phyloP scores from a whole-genome alignment of 1,140 invertebrate genomes.

The Hypothenemus hampei region DNA sequence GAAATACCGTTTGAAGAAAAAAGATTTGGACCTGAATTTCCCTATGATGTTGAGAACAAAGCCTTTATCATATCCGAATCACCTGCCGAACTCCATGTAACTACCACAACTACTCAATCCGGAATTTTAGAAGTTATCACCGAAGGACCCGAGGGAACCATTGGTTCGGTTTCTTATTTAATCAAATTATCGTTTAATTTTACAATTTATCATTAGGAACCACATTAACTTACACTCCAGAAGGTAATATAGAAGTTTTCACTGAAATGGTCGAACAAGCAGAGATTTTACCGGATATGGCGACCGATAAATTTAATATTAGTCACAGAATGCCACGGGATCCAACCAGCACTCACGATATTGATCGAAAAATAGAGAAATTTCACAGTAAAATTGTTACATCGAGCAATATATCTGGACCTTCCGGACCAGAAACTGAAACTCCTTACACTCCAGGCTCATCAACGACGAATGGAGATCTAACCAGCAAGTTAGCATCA shows the following conservation, averaged over 20 bases:
- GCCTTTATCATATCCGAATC: conserved; percentile 21
- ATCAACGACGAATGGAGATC: not conserved
- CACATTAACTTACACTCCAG: conserved; percentile 32
- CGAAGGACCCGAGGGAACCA: conserved; percentile 34
- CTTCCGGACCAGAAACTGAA: conserved; percentile 12
- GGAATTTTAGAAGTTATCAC: conserved; percentile 39
- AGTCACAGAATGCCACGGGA: too few species aligned
- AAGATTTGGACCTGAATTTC: conserved; percentile 17
- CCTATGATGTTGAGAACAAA: conserved; percentile 26
- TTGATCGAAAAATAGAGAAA: not conserved
- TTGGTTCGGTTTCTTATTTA: conserved; percentile 1
- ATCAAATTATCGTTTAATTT: not conserved
- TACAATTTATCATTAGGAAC: conserved; percentile 25
- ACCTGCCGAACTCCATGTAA: conserved; percentile 30
- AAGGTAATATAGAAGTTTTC: conserved; percentile 37
- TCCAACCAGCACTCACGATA: too few species aligned
- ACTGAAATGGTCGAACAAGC: conserved; percentile 8
- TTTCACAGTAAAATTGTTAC: conserved; percentile 1
- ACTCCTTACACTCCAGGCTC: conserved; percentile 1
- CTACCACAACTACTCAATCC: conserved; percentile 34
- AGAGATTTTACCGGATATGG: not conserved
- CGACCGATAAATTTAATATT: too few species aligned
- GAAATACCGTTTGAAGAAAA: conserved; percentile 12
- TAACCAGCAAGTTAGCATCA: conserved; percentile 8
- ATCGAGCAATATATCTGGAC: conserved; percentile 14